Base-by-base conservation (phyloP, 2,797 vertebrate species). In the Spinus olivaceus region DNA sequence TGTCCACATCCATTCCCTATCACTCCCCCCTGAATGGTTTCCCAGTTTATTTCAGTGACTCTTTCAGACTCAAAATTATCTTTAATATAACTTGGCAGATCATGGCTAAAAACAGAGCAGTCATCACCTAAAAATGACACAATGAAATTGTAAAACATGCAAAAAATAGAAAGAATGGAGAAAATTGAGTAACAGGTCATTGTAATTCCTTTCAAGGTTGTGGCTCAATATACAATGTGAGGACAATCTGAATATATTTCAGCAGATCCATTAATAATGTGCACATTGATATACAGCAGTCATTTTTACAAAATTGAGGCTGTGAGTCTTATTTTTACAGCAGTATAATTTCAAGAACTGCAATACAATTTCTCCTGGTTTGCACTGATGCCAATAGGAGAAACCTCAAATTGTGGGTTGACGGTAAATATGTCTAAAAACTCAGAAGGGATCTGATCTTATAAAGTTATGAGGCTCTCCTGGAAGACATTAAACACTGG, bases 1-100 rank as follows among this genome's bases (percentile, higher is more conserved):
- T 99, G 99, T 60, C 99, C 99, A 81, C 99, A 99, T 93, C 99
- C 99, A 30, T 99, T 99, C 92, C 99, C 99, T 89, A 99, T 99
- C 22, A 98, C 98, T 9, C 99, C 99, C 2, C 99, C 99, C 92
- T 99, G 99, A 96, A 99, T 99, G 61, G 98, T 98, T 97, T 99
- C 99, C 99, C 99, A 99, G 97, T 99, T 99, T 97, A 99, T 98
- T 95, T 98, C 98, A 44, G 99, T 99, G 81, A 99, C 98, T 54
- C 98, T 98, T 79, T 98, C 98, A 1, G 99, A 99, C 97, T 99
- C 99, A 97, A 99, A 99, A 97, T 99, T 99, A 95, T 99, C 99
- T 98, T 99, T 99, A 97, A 99, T 99, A 61, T 98, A 99, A 97
- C 98, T 99, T 85, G 99, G 98, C 93, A 99, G 98, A 91, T 99